These are phyloP conservation scores for Catocala nupta DNA, from an alignment of 2,888 invertebrate genomes.

Conservation along the genomic window DNA sequence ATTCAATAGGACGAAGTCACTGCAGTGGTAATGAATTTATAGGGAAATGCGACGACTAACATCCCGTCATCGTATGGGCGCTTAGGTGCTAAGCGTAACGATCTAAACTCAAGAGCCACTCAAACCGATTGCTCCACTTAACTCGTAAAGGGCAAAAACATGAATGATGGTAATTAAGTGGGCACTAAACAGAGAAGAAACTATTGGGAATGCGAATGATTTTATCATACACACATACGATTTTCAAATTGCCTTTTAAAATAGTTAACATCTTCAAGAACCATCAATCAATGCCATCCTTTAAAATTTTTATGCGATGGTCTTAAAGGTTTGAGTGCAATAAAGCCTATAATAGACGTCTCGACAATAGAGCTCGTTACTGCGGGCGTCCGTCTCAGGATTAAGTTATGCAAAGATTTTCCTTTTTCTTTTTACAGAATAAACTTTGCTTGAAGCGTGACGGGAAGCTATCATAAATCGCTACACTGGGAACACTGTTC, in stretches of 20 bases:
- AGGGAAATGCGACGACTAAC: background rate
- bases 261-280: conserved; percentile 26
- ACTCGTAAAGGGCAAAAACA: conserved; percentile 10
- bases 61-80: conserved; percentile 9
- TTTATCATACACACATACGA: conserved; percentile 3
- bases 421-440: conserved; percentile 45
- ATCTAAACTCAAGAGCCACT: conserved; percentile 12
- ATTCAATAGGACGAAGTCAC: conserved; percentile 4
- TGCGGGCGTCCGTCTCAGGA: conserved; percentile 39
- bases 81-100: conserved; percentile 5
- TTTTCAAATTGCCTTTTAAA: conserved; percentile 5
- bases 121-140: conserved; percentile 14
- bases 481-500: conserved; percentile 33
- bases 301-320: conserved; percentile 43
- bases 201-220: background rate
- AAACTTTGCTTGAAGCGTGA: conserved; percentile 50
- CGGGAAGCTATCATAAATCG: conserved; percentile 48
- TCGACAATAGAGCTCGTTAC: conserved; percentile 69
- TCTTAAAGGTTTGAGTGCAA: conserved; percentile 33
- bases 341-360: conserved; percentile 40
- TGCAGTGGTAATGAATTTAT: conserved; percentile 12
- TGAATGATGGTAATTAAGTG: conserved; percentile 10
- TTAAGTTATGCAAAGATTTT: conserved; percentile 55
- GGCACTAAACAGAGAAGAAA: conserved; percentile 8
- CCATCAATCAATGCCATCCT: conserved; percentile 53